Evolutionary conservation across 1,140 invertebrate genomes (phyloP), one percentile per base, ranked within the genome.

Genomic region (Steinernema khuongi): DNA sequence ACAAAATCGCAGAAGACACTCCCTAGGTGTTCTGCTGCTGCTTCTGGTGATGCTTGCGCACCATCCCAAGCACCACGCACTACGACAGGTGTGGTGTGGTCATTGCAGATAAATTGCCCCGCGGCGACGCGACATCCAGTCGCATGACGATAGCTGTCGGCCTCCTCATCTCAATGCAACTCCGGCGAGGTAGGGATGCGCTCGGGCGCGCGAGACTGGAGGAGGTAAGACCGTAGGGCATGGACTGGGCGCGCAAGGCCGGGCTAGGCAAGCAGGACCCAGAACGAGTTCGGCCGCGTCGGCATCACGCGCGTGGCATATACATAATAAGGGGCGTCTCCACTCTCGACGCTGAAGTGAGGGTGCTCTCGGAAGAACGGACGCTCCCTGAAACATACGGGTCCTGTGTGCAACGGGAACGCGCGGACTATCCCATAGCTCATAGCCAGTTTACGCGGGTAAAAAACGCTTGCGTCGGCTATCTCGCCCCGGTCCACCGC

Each of bases 391-490:
- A 41, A 41, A 41, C 36, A 41, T 41, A 11, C 36, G 7, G n/a
- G 36, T 41, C 36, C 36, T n/a, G 36, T 41, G 50, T 22, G 50
- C 11, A 22, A 60, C 14, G 50, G 11, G 22, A 17, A 11, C 26
- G 7, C 11, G 14, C 50, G 7, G n/a, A n/a, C n/a, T n/a, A n/a
- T n/a, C n/a, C n/a, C n/a, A n/a, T n/a, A n/a, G 4, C 22, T 60
- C 11, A 60, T 60, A 60, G 50, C 50, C 50, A 60, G 50, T 60
- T 60, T 60, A 26, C 50, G 50, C 50, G 50, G 50, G 50, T 60
- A 60, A 60, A 60, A 60, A 60, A 60, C 50, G 19, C 50, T 60
- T 11, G 50, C 22, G 26, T n/a, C 36, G 36, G 36, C 36, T 60
- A 60, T 60, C 50, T 60, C 50, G 50, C 14, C n/a, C n/a, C 4